Conservation (phyloP, 2,888 invertebrate genomes). For the Drosophila percnosoma region DNA sequence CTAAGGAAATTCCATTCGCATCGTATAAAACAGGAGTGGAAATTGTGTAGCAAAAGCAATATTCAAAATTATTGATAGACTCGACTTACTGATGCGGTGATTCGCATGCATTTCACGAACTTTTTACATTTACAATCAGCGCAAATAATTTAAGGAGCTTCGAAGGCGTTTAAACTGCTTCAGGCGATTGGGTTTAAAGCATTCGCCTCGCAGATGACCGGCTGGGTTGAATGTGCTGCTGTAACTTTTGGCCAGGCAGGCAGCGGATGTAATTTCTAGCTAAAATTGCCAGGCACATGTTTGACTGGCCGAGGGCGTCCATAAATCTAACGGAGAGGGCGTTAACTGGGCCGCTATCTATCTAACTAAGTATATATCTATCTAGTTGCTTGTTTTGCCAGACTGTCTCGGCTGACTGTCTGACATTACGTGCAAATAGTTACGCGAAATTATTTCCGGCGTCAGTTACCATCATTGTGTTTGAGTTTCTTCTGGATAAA, state of each 20-base stretch:
- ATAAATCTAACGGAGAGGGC: conserved; percentile 64
- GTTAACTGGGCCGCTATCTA: conserved; percentile 38
- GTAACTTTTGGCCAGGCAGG: conserved; percentile 29
- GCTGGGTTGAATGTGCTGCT: background rate
- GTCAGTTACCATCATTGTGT: conserved; percentile 66
- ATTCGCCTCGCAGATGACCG: background rate
- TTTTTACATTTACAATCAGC: conserved; percentile 32
- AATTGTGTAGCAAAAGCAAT: background rate
- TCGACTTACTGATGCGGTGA: conserved; percentile 11
- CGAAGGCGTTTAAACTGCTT: conserved; percentile 15
- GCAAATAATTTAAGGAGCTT: conserved; percentile 21
- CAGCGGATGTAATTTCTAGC: conserved; percentile 69
- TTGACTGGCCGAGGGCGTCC: conserved; percentile 47
- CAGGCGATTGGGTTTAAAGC: conserved; percentile 21
- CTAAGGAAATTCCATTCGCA: conserved; percentile 5
- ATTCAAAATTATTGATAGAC: conserved; percentile 24
- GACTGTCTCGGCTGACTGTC: conserved; percentile 23
- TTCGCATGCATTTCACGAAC: conserved; percentile 50
- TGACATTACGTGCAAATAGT: conserved; percentile 72
- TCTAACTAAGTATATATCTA: conserved; percentile 26
- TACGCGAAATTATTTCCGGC: conserved; percentile 76
- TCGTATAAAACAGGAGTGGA: background rate
- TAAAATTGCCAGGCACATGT: conserved; percentile 61
- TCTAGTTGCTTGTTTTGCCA: conserved; percentile 14
- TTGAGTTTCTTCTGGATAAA: conserved; percentile 51